Conservation (phyloP, 2,888 invertebrate genomes). For the Allacma fusca region DNA sequence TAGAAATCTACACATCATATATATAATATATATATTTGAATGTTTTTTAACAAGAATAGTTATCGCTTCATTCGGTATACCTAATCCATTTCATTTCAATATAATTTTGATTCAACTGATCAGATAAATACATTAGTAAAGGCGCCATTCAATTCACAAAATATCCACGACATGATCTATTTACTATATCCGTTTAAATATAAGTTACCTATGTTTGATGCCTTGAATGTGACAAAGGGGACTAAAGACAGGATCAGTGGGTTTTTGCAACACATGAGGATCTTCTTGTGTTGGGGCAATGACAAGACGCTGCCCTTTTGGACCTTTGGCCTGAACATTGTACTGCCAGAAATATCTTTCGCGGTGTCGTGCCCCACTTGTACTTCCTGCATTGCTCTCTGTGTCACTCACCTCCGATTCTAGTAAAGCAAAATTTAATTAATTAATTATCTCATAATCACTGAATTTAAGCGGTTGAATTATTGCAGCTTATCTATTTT, state of each 20-base stretch:
- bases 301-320: conserved; percentile 89
- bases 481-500: neutral
- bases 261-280: conserved; percentile 87
- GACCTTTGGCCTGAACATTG: conserved; percentile 97
- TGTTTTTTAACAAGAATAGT: too few relatives aligned
- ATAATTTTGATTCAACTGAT: too few relatives aligned
- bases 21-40: too few relatives aligned
- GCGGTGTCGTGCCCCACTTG: conserved; percentile 53
- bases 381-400: conserved; percentile 61
- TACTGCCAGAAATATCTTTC: conserved; percentile 98
- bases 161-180: neutral
- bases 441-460: too few relatives aligned
- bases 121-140: too few relatives aligned
- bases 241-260: conserved; percentile 96
- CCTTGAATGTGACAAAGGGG: conserved; percentile 89
- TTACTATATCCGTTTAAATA: too few relatives aligned
- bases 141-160: too few relatives aligned
- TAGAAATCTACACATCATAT: too few relatives aligned
- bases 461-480: neutral
- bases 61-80: neutral
- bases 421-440: too few relatives aligned
- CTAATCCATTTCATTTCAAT: too few relatives aligned
- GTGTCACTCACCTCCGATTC: conserved; percentile 61
- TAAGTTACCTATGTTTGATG: conserved; percentile 79
- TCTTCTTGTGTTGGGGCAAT: conserved; percentile 86